Conservation (phyloP, 2,113 vertebrate species). For the Connochaetes taurinus region DNA sequence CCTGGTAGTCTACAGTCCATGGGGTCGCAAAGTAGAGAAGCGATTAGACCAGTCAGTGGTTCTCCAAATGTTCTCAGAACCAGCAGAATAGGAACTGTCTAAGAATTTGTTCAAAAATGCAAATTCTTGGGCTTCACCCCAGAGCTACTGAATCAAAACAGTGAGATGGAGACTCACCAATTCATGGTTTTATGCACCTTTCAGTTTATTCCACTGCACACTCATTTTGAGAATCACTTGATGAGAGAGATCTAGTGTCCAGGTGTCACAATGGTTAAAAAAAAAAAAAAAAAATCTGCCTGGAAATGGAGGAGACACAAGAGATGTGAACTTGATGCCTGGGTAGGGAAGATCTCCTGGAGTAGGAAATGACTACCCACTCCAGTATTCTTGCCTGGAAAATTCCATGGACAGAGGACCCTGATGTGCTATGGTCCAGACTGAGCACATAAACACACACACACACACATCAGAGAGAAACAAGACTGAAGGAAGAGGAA, state of each 20-base stretch:
- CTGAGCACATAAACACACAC: neutral
- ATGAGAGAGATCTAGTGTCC: neutral
- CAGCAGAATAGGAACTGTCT: neutral
- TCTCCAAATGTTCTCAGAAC: neutral
- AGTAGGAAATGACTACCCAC: neutral
- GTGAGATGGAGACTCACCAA: neutral
- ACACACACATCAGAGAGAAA: neutral
- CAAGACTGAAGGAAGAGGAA: neutral
- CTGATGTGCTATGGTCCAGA: neutral
- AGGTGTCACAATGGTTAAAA: neutral
- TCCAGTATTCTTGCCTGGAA: neutral
- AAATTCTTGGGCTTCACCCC: neutral
- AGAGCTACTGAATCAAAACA: neutral
- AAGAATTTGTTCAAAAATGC: neutral
- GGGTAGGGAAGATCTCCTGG: neutral
- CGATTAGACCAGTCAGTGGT: neutral
- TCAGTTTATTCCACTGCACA: fast-evolving
- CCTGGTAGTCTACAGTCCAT: too few species aligned
- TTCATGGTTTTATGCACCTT: neutral
- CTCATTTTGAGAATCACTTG: neutral
- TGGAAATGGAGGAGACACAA: neutral
- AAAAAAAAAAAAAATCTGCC: neutral
- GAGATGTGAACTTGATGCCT: neutral
- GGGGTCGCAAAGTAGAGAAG: neutral
- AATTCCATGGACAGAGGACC: neutral